Base-by-base conservation (phyloP, 2,113 vertebrate genomes). In the Carassius carassius region DNA sequence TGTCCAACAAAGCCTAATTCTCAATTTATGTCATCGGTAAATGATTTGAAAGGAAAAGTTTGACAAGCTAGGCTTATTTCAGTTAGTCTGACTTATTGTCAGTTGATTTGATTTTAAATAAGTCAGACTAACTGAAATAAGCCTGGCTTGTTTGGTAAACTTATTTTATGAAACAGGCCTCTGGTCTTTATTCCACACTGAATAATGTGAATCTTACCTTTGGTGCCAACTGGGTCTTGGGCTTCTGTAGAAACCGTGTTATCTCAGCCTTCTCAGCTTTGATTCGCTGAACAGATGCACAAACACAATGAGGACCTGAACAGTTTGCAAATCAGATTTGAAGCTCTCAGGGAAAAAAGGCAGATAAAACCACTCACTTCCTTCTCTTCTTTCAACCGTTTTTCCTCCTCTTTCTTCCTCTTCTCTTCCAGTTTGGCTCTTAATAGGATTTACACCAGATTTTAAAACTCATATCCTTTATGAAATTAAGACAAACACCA, bases 341-440 rank as follows among this genome's bases (percentile, higher is more conserved):
- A 29, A 51, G 14, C 16, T 32, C 25, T 54, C 47, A 6, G 9
- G 9, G 7, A 58, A 35, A 51, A 29, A 67, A 51, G 23, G 56
- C 56, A n/a, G 9, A 80, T 16, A 3, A 35, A 16, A 54, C 16
- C 70, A 91, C 92, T 91, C 91, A 98, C 98, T 93, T 99, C 98
- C 85, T 97, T 98, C 54, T 98, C 95, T 84, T 99, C 97, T 90
- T 96, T 97, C 86, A 98, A 93, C 90, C 97, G 95, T 92, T 98
- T 99, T 89, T 99, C 98, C 82, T 99, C 97, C 67, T 99, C 98
- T 87, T 96, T 99, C 91, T 98, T 99, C 5, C 97, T 94, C 89
- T 99, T 99, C 85, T 99, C 98, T 92, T 99, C 98, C 0, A 96
- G 94, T 86, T 97, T 99, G 0, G 97, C 98, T 92, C 98, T 99